These are phyloP conservation scores for Odontothrips loti DNA, from an alignment of 2,888 invertebrate genomes.

Conservation along the genomic window DNA sequence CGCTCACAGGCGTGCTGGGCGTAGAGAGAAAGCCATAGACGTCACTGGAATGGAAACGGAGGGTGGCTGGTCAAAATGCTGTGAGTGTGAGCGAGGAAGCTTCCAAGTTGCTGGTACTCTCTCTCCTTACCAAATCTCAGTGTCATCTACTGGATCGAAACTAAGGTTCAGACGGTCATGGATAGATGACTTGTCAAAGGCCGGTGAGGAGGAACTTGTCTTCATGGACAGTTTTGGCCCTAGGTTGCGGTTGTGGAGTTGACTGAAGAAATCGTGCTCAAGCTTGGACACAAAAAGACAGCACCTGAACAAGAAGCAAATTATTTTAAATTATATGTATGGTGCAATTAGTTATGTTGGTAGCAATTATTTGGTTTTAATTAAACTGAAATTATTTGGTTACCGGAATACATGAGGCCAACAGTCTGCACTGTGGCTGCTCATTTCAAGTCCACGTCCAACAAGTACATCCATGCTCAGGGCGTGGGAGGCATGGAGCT, in stretches of 20 bases:
- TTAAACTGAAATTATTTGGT: slow-evolving; percentile 34
- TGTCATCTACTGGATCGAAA: slow-evolving; percentile 62
- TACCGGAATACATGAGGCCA: slow-evolving; percentile 91
- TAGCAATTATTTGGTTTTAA: not conserved
- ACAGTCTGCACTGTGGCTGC: slow-evolving; percentile 87
- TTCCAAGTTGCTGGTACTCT: no score
- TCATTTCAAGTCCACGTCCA: slow-evolving; percentile 80
- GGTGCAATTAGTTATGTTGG: no score
- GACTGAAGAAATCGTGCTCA: slow-evolving; percentile 85
- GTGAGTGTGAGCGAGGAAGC: no score
- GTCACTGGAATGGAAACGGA: slow-evolving; percentile 57
- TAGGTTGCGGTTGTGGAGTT: slow-evolving; percentile 50
- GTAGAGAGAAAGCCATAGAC: slow-evolving; percentile 76
- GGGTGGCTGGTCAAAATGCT: not conserved
- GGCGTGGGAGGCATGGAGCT: slow-evolving; percentile 82
- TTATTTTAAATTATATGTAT: not conserved
- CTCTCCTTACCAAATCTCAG: slow-evolving; percentile 70
- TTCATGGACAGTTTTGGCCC: slow-evolving; percentile 35
- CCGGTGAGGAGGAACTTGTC: slow-evolving; percentile 23
- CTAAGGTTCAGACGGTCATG: slow-evolving; percentile 58
- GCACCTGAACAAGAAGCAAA: slow-evolving; percentile 52
- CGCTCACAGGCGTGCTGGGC: slow-evolving; percentile 45
- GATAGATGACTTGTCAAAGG: slow-evolving; percentile 36
- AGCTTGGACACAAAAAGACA: slow-evolving; percentile 88
- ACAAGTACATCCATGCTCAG: slow-evolving; percentile 88